Conservation (phyloP, 1,140 invertebrate species). For the Brachionus rubens region DNA sequence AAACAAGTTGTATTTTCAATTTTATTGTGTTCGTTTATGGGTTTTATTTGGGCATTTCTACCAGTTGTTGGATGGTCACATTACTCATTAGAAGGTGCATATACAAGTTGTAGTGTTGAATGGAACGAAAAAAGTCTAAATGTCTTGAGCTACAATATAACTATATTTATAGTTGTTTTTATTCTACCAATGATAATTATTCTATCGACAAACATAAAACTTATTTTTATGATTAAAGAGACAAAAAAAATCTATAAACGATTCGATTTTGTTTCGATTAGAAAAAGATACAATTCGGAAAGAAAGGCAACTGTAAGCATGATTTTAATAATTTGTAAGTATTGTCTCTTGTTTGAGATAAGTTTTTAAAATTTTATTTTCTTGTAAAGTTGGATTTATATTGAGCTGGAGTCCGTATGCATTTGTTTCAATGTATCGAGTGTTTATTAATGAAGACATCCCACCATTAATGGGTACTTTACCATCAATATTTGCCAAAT, state of each 20-base stretch:
- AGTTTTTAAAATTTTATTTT: not conserved
- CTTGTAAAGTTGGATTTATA: conserved; percentile 19
- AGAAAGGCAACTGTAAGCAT: conserved; percentile 30
- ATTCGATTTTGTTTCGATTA: not conserved
- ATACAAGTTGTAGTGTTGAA: conserved; percentile 20
- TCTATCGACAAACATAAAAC: not conserved
- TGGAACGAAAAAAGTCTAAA: conserved; percentile 40
- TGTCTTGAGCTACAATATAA: conserved; percentile 39
- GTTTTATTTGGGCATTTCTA: not conserved
- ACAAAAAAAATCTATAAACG: not conserved
- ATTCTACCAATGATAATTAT: conserved; percentile 17
- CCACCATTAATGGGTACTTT: conserved; percentile 30
- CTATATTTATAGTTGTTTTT: conserved; percentile 37
- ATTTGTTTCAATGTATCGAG: conserved; percentile 9
- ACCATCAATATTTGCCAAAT: conserved; percentile 41
- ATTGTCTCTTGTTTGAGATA: not conserved
- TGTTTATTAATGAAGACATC: not conserved
- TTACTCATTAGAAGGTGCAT: conserved; percentile 39
- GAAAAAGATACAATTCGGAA: not conserved
- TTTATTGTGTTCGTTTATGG: not conserved
- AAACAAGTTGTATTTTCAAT: not conserved
- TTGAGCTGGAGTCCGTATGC: conserved; percentile 38
- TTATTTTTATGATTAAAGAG: conserved; percentile 22
- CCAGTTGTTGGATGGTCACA: conserved; percentile 27
- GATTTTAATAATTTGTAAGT: conserved; percentile 22